phyloP scores from a whole-genome alignment of 2,797 vertebrate genomes.

The Gobio occitaniae region DNA sequence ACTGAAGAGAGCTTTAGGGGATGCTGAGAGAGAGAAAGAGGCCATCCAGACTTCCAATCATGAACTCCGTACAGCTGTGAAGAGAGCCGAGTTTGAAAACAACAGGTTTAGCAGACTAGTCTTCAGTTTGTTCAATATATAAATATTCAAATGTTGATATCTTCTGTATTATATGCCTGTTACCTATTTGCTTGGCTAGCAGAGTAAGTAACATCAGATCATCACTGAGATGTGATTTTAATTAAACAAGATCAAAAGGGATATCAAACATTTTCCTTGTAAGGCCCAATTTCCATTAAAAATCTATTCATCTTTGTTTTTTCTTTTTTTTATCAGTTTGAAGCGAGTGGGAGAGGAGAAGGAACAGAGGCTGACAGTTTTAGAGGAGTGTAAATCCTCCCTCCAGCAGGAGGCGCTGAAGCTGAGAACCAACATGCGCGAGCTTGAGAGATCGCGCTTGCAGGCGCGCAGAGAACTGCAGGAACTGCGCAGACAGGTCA shows the following conservation, averaged over 20 bases:
- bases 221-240: not conserved
- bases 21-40: conserved; percentile 79
- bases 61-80: conserved; percentile 77
- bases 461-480: conserved; percentile 79
- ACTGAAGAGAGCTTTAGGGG: conserved; percentile 70
- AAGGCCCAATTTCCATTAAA: not conserved
- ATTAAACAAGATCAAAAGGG: not conserved
- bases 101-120: conserved; percentile 76
- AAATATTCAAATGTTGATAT: not conserved
- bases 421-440: conserved; percentile 76
- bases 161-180: not conserved
- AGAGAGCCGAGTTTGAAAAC: conserved; percentile 79
- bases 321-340: conserved; percentile 70
- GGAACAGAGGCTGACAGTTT: conserved; percentile 75
- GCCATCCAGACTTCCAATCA: conserved; percentile 79
- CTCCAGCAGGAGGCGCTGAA: conserved; percentile 72
- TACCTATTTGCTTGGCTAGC: not conserved
- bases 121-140: not conserved
- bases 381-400: conserved; percentile 75
- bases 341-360: conserved; percentile 79
- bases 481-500: conserved; percentile 83
- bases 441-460: conserved; percentile 75
- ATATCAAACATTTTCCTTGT: not conserved
- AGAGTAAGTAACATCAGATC: not conserved
- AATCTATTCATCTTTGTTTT: not conserved